Base-by-base conservation (phyloP, 2,797 vertebrate genomes). In the Acipenser oxyrinchus region DNA sequence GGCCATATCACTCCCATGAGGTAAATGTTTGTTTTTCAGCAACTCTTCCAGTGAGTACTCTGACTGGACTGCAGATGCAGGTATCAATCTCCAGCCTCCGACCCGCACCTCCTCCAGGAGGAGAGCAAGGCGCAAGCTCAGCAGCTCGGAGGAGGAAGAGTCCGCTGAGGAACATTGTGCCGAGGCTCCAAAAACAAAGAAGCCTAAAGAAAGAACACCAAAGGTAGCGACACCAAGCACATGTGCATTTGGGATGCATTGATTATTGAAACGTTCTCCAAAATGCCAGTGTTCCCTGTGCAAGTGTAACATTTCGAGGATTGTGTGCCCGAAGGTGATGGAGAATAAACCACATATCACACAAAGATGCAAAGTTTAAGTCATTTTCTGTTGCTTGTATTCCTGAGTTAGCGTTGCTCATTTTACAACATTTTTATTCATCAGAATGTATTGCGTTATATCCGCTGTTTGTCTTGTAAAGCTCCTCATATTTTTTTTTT, bases 1-100 rank as follows among this genome's bases (percentile, higher is more conserved):
- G 5, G 51, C 51, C 4, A 53, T 37, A 1, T 72, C 60, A 62
- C 74, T 71, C 1, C 48, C 23, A 37, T 37, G 23, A 37, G 23
- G 23, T 37, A 37, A 4, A 18, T 64, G 5, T 48, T 66, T 69
- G 53, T 10, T 62, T 59, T 6, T 18, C 78, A 98, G 94, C 60
- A 92, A 93, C 69, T 91, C 94, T 0, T 97, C 93, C 23, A 95
- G 95, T 48, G 89, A 93, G 49, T 95, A 94, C 53, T 99, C 97
- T 0, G 96, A 99, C 75, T 99, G 96, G 97, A 99, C 91, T 0
- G 93, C 94, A 1, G 94, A 98, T 0, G 92, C 94, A 1, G 95
- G 95, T 0, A 94, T 96, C 80, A 93, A 93, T 71, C 76, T 96
- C 23, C 92, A 93, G 48, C 94, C 94, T 0, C 91, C 93, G 0